These are phyloP conservation scores for Thunnus thynnus DNA, from an alignment of 2,113 vertebrate genomes.

Conservation along the genomic window DNA sequence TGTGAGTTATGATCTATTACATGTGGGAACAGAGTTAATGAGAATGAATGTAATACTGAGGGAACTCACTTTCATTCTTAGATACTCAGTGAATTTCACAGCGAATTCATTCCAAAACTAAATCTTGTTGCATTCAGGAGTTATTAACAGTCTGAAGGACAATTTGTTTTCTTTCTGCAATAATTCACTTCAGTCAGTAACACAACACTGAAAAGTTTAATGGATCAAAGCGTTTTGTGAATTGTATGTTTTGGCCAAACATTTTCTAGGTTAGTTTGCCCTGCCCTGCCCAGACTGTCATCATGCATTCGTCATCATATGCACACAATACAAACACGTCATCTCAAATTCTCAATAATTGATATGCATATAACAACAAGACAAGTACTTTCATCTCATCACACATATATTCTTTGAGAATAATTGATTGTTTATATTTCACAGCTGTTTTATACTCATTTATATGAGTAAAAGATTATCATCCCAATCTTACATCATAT, in stretches of 20 bases:
- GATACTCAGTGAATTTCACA: neutral
- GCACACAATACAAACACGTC: conserved; percentile 10
- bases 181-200: conserved; percentile 8
- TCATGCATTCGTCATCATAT: neutral
- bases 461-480: neutral
- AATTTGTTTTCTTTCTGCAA: neutral
- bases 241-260: conserved; percentile 11
- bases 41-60: neutral
- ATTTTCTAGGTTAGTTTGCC: conserved; percentile 35
- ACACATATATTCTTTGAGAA: neutral
- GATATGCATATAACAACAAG: neutral
- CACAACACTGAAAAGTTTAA: conserved; percentile 10
- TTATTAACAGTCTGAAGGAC: neutral
- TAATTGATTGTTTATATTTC: neutral
- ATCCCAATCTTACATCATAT: neutral
- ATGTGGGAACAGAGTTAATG: neutral
- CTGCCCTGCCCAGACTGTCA: neutral
- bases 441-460: neutral
- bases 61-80: neutral
- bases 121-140: neutral
- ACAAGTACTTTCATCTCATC: conserved; percentile 12
- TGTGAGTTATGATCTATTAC: neutral
- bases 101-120: neutral
- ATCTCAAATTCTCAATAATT: conserved; percentile 8
- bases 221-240: conserved; percentile 14